These are phyloP conservation scores for Aphis craccivora DNA, from an alignment of 1,140 invertebrate species.

Conservation along the genomic window DNA sequence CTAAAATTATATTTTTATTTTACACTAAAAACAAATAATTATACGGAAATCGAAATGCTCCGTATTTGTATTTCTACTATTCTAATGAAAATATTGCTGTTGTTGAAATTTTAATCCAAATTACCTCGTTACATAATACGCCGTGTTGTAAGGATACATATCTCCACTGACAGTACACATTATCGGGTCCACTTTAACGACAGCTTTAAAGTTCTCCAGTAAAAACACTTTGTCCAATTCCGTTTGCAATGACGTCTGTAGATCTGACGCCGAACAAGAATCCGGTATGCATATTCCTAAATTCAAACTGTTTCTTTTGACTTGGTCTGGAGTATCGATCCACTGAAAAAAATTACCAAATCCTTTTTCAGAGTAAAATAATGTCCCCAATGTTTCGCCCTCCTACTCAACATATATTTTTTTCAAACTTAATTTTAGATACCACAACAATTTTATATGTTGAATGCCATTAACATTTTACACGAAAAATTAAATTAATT, in stretches of 20 bases:
- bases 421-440: background rate
- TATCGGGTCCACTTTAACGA: background rate
- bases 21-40: background rate
- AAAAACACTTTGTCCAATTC: slow-evolving; percentile 19
- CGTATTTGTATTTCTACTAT: background rate
- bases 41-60: background rate
- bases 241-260: background rate
- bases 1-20: background rate
- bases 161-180: slow-evolving; percentile 8
- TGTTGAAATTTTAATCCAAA: background rate
- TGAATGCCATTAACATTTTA: background rate
- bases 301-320: background rate
- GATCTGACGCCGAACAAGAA: slow-evolving; percentile 4
- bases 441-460: background rate
- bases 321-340: background rate
- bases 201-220: background rate
- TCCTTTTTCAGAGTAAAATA: background rate
- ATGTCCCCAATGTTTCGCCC: background rate
- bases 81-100: background rate
- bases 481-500: background rate
- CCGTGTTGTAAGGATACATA: background rate
- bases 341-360: slow-evolving; percentile 18
- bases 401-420: too few relatives aligned
- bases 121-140: slow-evolving; percentile 28
- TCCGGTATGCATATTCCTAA: slow-evolving; percentile 38